phyloP scores from a whole-genome alignment of 2,797 vertebrate genomes.

The Lagodon rhomboides region DNA sequence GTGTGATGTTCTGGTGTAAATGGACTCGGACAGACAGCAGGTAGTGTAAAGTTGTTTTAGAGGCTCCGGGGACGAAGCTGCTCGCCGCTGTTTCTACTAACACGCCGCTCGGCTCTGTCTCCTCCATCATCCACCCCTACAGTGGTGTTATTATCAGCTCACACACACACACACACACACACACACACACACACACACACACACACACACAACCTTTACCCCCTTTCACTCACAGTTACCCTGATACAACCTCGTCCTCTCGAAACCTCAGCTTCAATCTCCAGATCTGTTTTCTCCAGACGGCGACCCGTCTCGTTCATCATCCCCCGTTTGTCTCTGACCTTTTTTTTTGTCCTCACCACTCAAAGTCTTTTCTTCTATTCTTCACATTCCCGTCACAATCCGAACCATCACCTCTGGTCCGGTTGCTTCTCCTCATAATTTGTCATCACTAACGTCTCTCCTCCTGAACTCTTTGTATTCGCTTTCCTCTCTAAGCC shows the following conservation, averaged over 20 bases:
- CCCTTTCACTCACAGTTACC: not conserved
- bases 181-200: not conserved
- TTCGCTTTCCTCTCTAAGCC: not conserved
- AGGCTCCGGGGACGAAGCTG: conserved; percentile 30
- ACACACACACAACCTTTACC: not conserved
- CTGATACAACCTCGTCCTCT: not conserved
- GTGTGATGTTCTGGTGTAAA: conserved; percentile 49
- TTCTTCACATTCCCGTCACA: not conserved
- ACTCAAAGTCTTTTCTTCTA: not conserved
- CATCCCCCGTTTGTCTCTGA: not conserved
- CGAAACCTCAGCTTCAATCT: not conserved
- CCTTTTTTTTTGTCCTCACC: not conserved
- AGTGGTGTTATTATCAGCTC: conserved; percentile 27
- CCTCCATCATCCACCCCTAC: not conserved
- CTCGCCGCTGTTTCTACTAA: conserved; percentile 11
- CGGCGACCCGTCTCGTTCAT: not conserved
- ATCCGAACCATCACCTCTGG: not conserved
- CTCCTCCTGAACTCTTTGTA: not conserved
- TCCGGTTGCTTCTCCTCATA: not conserved
- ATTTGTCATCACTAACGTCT: not conserved
- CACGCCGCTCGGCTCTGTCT: not conserved
- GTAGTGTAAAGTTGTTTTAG: conserved; percentile 32
- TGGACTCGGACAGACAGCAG: conserved; percentile 43
- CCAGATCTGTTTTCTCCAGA: not conserved
- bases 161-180: not conserved